Evolutionary conservation across 2,888 invertebrate species (phyloP).

Genomic region (Tipula unca): DNA sequence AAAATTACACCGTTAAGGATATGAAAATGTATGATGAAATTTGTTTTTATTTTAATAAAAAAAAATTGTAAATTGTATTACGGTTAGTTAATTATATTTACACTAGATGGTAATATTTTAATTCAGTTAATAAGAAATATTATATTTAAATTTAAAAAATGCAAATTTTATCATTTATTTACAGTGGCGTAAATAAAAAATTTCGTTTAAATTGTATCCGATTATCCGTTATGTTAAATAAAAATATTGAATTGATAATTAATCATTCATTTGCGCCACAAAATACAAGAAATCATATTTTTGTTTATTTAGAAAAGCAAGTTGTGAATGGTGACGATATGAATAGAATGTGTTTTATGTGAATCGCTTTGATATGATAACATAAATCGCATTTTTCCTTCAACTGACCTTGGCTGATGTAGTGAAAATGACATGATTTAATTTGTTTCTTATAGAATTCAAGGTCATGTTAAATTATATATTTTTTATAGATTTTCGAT

Average conservation of each 20-base stretch:
- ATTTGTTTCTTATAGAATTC: neutral
- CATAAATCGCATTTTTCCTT: neutral
- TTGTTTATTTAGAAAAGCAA: too few relatives aligned
- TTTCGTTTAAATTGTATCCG: neutral
- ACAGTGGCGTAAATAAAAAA: neutral
- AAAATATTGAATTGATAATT: too few relatives aligned
- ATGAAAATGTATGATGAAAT: neutral
- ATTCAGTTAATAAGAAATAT: neutral
- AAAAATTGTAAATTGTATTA: neutral
- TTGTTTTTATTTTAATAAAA: neutral
- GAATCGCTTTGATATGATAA: neutral
- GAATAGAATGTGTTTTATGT: neutral
- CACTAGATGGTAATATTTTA: neutral
- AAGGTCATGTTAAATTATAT: neutral
- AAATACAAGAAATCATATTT: too few relatives aligned
- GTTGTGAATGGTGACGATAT: too few relatives aligned
- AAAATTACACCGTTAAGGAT: neutral
- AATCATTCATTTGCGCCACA: neutral
- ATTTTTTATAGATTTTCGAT: neutral
- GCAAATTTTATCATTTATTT: neutral
- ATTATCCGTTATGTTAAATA: too few relatives aligned
- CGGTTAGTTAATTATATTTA: neutral
- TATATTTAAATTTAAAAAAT: neutral
- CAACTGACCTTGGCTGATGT: neutral
- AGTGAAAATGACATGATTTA: neutral